phyloP scores from a whole-genome alignment of 2,113 vertebrate genomes.

The Craseonycteris thonglongyai region DNA sequence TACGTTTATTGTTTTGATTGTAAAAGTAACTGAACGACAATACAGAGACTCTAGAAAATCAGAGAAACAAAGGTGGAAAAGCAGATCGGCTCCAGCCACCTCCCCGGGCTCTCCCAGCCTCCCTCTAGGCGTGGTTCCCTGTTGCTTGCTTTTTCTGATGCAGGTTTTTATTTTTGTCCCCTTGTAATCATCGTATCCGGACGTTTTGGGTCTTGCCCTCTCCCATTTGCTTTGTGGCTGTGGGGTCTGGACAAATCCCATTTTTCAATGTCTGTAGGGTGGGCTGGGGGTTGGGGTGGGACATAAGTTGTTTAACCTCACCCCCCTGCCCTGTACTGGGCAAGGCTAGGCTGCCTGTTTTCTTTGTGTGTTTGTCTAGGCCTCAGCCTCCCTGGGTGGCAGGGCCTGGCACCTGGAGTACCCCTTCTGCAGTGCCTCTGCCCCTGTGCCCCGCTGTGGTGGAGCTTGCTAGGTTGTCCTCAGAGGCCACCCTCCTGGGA shows the following conservation, averaged over 20 bases:
- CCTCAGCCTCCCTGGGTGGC: background rate
- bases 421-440: background rate
- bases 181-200: slow-evolving; percentile 53
- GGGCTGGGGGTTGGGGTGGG: background rate
- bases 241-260: background rate
- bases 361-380: background rate
- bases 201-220: slow-evolving; percentile 3
- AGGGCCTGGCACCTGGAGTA: background rate
- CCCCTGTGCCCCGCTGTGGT: background rate
- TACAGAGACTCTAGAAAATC: slow-evolving; percentile 43
- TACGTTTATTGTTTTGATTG: slow-evolving; percentile 64
- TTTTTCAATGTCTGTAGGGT: slow-evolving; percentile 2
- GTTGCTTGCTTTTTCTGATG: slow-evolving; percentile 43
- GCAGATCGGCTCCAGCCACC: background rate
- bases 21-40: slow-evolving; percentile 35
- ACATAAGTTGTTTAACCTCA: background rate
- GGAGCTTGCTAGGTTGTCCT: background rate
- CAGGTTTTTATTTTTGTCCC: slow-evolving; percentile 66
- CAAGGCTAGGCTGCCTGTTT: background rate
- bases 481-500: background rate
- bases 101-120: background rate
- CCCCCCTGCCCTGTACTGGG: background rate
- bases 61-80: slow-evolving; percentile 52
- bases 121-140: slow-evolving; percentile 38
- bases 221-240: background rate